Conservation (phyloP, 35 echinoderm and acorn worm species). For the Acanthaster planci region DNA sequence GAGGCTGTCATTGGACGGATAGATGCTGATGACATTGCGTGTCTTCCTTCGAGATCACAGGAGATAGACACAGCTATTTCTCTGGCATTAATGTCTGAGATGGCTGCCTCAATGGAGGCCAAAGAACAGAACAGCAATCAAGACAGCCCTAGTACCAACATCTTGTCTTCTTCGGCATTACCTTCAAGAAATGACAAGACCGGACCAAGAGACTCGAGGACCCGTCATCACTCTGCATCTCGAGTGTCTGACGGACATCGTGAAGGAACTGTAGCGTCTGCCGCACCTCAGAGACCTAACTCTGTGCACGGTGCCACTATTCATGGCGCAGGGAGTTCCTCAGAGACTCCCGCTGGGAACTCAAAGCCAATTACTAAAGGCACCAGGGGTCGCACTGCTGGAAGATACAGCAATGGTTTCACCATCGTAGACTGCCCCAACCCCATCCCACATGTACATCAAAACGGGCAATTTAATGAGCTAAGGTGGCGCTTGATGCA, state of each 20-base stretch:
- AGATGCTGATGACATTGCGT: too few relatives aligned
- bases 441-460: too few relatives aligned
- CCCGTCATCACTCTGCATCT: neutral
- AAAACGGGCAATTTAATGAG: neutral
- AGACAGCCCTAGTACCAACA: neutral
- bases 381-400: too few relatives aligned
- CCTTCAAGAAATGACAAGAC: neutral
- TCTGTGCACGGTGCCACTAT: too few relatives aligned
- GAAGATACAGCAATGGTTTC: too few relatives aligned
- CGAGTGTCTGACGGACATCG: neutral
- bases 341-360: too few relatives aligned
- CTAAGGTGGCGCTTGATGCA: neutral
- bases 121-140: neutral
- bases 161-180: neutral
- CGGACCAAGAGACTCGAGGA: neutral
- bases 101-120: neutral
- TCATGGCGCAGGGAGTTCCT: too few relatives aligned
- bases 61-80: slow-evolving; percentile 20
- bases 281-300: too few relatives aligned
- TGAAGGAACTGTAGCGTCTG: too few relatives aligned
- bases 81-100: neutral
- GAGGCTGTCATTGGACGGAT: too few relatives aligned
- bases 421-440: too few relatives aligned
- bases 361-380: too few relatives aligned
- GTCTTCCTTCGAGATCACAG: neutral